These are phyloP conservation scores for Dorcus parallelipipedus DNA, from an alignment of 2,888 invertebrate genomes.

Conservation along the genomic window DNA sequence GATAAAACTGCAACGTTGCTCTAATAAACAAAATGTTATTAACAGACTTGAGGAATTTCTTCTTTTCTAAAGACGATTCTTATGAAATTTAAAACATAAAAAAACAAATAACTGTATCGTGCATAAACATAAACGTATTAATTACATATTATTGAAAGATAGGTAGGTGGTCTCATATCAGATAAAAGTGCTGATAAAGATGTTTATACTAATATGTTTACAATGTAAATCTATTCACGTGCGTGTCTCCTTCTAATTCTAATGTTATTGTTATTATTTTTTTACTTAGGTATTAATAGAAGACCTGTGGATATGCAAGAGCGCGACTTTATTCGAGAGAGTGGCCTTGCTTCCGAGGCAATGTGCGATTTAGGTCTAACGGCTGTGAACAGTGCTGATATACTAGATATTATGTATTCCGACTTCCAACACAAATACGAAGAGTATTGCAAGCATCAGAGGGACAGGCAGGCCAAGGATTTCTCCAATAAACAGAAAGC, in stretches of 20 bases:
- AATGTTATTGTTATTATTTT: not conserved
- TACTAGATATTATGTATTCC: slow-evolving; percentile 90
- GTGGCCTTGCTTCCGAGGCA: slow-evolving; percentile 76
- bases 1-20: too few species aligned
- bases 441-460: slow-evolving; percentile 75
- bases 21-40: too few species aligned
- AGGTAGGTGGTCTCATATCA: too few species aligned
- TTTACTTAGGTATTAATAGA: slow-evolving; percentile 47
- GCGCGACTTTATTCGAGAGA: slow-evolving; percentile 80
- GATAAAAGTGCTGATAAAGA: too few species aligned
- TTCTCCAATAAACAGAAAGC: slow-evolving; percentile 66
- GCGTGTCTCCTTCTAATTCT: not conserved
- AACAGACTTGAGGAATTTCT: too few species aligned
- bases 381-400: slow-evolving; percentile 87
- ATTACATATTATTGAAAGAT: too few species aligned
- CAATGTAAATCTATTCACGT: not conserved
- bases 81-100: too few species aligned
- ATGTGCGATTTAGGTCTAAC: slow-evolving; percentile 93
- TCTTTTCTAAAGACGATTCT: too few species aligned
- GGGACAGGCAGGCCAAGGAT: slow-evolving; percentile 67
- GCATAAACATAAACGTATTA: too few species aligned
- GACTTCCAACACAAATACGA: slow-evolving; percentile 96
- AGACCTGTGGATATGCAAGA: slow-evolving; percentile 88
- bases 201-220: not conserved
- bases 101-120: too few species aligned